Percentiles rank a stretch among this genome's conserved stretches.
Conservation (phyloP, 2,888 invertebrate genomes). For the Diogma glabrata region DNA sequence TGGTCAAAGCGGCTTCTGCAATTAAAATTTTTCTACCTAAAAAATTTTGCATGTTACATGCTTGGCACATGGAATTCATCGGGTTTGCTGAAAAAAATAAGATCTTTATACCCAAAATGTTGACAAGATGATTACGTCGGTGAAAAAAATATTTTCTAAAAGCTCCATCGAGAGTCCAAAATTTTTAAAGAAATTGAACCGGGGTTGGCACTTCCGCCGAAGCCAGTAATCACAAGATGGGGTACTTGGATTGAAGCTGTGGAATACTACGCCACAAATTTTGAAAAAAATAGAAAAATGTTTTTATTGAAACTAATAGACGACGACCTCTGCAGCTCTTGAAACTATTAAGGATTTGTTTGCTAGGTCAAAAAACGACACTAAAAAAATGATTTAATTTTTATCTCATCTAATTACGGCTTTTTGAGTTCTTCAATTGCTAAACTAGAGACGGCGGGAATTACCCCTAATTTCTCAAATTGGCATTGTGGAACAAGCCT, state of each 20-base stretch:
- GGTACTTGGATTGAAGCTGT: slow-evolving; percentile 21
- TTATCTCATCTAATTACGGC: not conserved
- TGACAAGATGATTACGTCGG: slow-evolving; percentile 19
- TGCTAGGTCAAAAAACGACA: not conserved
- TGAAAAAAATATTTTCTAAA: slow-evolving; percentile 27
- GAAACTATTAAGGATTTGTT: no score
- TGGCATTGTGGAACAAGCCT: no score
- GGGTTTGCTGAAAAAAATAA: slow-evolving; percentile 23
- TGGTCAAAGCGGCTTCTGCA: slow-evolving; percentile 21
- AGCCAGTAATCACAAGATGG: slow-evolving; percentile 25
- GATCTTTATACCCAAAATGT: slow-evolving; percentile 20
- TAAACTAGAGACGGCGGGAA: no score
- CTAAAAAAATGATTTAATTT: slow-evolving; percentile 1
- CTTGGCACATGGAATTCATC: slow-evolving; percentile 24
- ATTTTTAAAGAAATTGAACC: slow-evolving; percentile 21
- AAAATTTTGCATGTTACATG: slow-evolving; percentile 25
- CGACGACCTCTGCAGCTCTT: no score
- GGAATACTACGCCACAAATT: no score
- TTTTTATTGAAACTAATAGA: no score
- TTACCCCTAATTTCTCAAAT: no score
- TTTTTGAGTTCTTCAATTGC: not conserved
- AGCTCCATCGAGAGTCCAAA: no score
- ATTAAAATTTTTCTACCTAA: slow-evolving; percentile 22
- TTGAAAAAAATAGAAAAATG: no score
- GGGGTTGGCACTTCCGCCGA: slow-evolving; percentile 22